A percentile compares a stretch with the other conserved stretches of the same genome.
These are phyloP conservation scores for Acanthiza pusilla DNA, from an alignment of 2,797 vertebrate species.

Conservation along the genomic window DNA sequence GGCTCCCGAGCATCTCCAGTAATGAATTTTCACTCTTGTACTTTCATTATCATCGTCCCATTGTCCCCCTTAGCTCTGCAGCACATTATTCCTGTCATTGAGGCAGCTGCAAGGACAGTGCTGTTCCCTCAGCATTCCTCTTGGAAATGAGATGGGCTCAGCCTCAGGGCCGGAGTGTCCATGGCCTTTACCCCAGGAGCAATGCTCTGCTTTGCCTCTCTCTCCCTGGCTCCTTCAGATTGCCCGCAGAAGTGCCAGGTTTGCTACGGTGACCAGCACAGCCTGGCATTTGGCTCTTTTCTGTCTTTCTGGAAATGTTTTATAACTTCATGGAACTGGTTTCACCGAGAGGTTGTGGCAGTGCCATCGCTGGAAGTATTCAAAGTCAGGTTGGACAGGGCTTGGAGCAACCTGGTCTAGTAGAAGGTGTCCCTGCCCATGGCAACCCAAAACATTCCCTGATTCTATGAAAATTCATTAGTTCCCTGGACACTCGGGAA, in stretches of 20 bases:
- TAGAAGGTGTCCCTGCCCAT: background rate
- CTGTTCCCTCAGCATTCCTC: background rate
- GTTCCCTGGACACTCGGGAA: background rate
- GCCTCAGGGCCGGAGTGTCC: background rate
- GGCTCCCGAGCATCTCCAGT: background rate
- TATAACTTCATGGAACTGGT: background rate
- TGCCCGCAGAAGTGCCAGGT: background rate
- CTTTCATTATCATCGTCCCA: constrained; percentile 14
- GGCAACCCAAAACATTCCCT: background rate
- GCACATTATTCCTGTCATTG: constrained; percentile 15
- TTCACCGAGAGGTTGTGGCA: background rate
- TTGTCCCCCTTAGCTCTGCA: constrained; percentile 1
- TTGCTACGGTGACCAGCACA: background rate
- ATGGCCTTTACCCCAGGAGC: background rate
- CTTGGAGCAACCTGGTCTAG: background rate
- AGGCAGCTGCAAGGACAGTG: constrained; percentile 9
- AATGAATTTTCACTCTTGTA: constrained; percentile 44
- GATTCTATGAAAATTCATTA: background rate
- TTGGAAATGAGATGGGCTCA: background rate
- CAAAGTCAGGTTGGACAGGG: background rate
- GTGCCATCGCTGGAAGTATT: background rate
- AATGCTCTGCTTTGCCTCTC: background rate
- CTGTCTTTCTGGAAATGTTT: background rate
- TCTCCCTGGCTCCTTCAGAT: background rate
- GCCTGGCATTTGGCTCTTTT: background rate